Evolutionary conservation across 2,888 invertebrate species (phyloP), one percentile per base, ranked within the genome.

Genomic region (Athalia rosae): DNA sequence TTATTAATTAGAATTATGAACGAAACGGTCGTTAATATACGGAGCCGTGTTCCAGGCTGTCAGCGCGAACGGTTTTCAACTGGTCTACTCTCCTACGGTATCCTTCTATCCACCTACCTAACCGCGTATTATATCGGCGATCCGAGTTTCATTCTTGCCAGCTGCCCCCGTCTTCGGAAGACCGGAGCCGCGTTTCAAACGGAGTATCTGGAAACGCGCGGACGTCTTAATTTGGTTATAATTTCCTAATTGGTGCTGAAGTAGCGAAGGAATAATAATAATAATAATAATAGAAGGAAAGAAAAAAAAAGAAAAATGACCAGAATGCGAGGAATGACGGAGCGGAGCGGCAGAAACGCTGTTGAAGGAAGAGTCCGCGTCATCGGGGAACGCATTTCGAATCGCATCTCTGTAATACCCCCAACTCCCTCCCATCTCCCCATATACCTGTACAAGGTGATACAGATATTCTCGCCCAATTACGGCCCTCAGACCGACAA

Each of bases 1-100:
- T 71, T 71, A 71, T 58, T 71, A 71, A 71, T 71, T 71, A 71
- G 71, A 71, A 45, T 15, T 45, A 71, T 4, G 43, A 71, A 45
- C 43, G 71, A 45, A 58, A 4, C 4, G 47, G 62, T 4, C 58
- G 58, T 58, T 71, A 58, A 71, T 71, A 58, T 45, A 58, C 43
- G 56, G 53, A 45, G 28, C 28, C 28, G 28, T 28, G 28, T 28
- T 28, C 28, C 28, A 28, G 71, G 71, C 71, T 71, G 71, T 71
- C 71, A 71, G 56, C 71, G 58, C 13, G 58, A 71, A 56, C 58
- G 71, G 58, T 71, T 58, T 58, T 45, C 56, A 45, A 56, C 7
- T 15, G n/a, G n/a, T n/a, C 13, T 45, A n/a, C 8, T 50, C 67
- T 53, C 53, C 6, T 7, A 63, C 63, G 11, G 28, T 13, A 63